Conservation (phyloP, 2,888 invertebrate genomes). For the Nomada ferruginata region DNA sequence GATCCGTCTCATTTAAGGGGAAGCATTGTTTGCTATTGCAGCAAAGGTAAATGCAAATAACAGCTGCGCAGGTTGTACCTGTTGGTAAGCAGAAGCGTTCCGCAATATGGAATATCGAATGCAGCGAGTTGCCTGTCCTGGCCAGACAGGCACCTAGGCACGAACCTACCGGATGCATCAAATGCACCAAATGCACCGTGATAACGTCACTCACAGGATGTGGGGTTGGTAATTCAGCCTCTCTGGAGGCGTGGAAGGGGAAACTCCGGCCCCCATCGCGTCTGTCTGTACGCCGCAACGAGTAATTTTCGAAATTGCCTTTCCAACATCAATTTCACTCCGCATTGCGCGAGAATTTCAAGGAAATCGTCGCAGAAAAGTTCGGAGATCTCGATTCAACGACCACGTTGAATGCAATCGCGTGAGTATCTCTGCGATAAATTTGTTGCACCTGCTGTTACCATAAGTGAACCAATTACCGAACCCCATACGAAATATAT, state of each 20-base stretch:
- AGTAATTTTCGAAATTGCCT: constrained; percentile 70
- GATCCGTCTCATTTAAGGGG: not conserved
- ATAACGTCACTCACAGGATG: constrained; percentile 78
- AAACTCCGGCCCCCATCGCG: constrained; percentile 40
- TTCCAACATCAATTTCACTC: constrained; percentile 57
- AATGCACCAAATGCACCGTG: constrained; percentile 73
- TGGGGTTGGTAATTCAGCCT: constrained; percentile 69
- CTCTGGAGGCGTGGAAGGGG: constrained; percentile 51
- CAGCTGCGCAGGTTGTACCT: constrained; percentile 55
- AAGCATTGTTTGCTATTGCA: constrained; percentile 30
- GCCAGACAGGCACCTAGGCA: constrained; percentile 69
- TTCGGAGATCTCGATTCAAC: not conserved
- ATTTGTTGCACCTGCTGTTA: too few relatives aligned
- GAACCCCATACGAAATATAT: too few relatives aligned
- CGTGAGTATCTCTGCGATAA: too few relatives aligned
- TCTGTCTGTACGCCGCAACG: constrained; percentile 37
- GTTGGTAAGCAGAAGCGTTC: constrained; percentile 66
- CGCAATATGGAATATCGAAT: constrained; percentile 73
- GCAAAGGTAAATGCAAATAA: constrained; percentile 50
- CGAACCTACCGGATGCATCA: constrained; percentile 68
- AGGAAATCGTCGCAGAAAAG: not conserved
- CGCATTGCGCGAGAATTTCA: not conserved
- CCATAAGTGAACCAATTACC: too few relatives aligned
- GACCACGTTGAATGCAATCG: not conserved
- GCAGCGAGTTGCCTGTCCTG: constrained; percentile 70